Conservation (phyloP, 2,888 invertebrate genomes). For the Pseudococcus viburni region DNA sequence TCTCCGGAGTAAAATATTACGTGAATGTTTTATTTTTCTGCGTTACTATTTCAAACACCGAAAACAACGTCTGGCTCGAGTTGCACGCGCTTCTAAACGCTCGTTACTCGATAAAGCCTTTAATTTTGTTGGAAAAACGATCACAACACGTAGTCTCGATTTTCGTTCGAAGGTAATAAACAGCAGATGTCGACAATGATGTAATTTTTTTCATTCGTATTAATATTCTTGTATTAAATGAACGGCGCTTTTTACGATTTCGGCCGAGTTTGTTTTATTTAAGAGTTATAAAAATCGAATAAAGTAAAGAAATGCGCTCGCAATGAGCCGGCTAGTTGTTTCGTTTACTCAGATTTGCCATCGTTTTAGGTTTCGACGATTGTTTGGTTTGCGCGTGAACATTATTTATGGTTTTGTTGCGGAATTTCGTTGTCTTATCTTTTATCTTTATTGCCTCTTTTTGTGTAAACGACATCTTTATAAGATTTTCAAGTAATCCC, state of each 20-base stretch:
- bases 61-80: neutral
- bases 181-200: neutral
- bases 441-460: conserved; percentile 11
- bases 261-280: neutral
- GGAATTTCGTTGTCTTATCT: conserved; percentile 13
- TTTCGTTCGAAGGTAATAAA: neutral
- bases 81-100: neutral
- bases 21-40: too few relatives aligned
- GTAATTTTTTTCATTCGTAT: neutral
- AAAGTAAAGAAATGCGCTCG: neutral
- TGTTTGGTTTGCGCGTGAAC: conserved; percentile 13
- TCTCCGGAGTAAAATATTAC: too few relatives aligned
- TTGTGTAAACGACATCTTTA: conserved; percentile 25
- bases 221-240: neutral
- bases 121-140: neutral
- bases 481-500: neutral
- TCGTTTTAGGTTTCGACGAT: neutral
- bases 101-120: neutral
- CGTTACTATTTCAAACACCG: too few relatives aligned
- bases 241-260: neutral
- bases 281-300: conserved; percentile 1
- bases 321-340: neutral
- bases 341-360: neutral
- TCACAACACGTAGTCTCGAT: neutral
- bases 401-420: conserved; percentile 25